Base-by-base conservation (phyloP, 2,797 vertebrate genomes). In the Rachycentron canadum region DNA sequence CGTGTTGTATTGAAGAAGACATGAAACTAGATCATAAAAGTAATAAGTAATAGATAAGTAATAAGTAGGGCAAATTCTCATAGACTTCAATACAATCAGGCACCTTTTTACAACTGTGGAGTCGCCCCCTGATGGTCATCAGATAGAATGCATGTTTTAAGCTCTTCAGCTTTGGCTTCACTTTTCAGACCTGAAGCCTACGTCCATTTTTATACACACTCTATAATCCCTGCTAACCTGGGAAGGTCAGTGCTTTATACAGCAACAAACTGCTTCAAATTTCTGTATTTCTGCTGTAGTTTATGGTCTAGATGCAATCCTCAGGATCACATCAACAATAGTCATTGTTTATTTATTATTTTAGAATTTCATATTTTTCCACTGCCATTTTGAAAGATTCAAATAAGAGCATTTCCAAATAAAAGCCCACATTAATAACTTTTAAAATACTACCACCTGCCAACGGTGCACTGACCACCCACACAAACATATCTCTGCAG, bases 401-500 rank as follows among this genome's bases (percentile, higher is more conserved):
- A 73, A 79, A 83, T 70, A 55, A 26, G 14, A 72, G 40, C 81
- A 62, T 70, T 69, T 88, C 64, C 71, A 85, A 85, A 87, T 78
- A 73, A 72, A 88, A 88, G 53, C 86, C 82, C 83, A 88, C 82
- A 85, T 78, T 77, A 83, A 79, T 80, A 86, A 87, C 89, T 81
- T 87, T 86, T 82, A 82, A 83, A 85, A 85, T 55, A 34, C 80
- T 34, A 85, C 88, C 85, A 89, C 88, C 86, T 89, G 85, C 77
- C 71, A 88, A 86, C 41, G 57, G 73, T 41, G 55, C 85, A 78
- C 58, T 4, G 5, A 26, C 84, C 83, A 19, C 89, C 88, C 87
- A 90, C 89, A 83, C 64, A 58, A 63, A 58, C 81, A 78, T 78
- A 82, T 83, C 83, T 82, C 82, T 58, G 71, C 50, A 59, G 79